phyloP scores from a whole-genome alignment of 2,113 vertebrate species.

The Periophthalmus modestus region DNA sequence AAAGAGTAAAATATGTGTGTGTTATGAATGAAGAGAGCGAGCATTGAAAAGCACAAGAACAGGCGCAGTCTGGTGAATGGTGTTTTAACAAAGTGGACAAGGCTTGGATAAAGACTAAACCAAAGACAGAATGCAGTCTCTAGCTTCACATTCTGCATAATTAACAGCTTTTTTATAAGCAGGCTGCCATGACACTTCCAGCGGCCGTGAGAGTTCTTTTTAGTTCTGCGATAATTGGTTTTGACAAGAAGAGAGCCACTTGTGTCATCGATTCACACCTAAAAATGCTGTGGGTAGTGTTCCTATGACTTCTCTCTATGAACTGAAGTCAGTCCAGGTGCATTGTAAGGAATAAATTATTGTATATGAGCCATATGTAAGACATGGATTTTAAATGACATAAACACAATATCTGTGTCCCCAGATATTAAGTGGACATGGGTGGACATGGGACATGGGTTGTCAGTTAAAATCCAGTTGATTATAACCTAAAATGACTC shows the following conservation, averaged over 20 bases:
- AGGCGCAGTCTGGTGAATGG: neutral
- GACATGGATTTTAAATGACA: neutral
- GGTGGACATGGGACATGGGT: too few species aligned
- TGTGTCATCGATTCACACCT: conserved; percentile 42
- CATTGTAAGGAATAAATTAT: neutral
- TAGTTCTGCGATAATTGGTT: conserved; percentile 45
- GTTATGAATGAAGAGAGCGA: conserved; percentile 1
- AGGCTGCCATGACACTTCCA: conserved; percentile 21
- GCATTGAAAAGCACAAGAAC: neutral
- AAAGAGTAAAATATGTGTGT: neutral
- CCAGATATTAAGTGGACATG: too few species aligned
- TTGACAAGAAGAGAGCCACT: conserved; percentile 30
- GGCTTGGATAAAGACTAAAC: conserved; percentile 7
- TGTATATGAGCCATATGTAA: neutral
- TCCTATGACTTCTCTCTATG: neutral
- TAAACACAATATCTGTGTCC: too few species aligned
- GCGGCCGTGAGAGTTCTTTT: neutral
- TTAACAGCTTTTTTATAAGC: conserved; percentile 45
- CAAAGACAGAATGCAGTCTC: neutral
- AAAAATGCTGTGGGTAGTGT: conserved; percentile 8
- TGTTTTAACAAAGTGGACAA: conserved; percentile 2
- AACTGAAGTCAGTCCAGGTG: neutral
- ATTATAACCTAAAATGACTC: too few species aligned
- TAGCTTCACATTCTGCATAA: conserved; percentile 13
- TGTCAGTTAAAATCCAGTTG: too few species aligned